Percentiles rank a stretch among this genome's conserved stretches.
phyloP scores from a whole-genome alignment of 1,140 invertebrate genomes.

The Lethocerus indicus region DNA sequence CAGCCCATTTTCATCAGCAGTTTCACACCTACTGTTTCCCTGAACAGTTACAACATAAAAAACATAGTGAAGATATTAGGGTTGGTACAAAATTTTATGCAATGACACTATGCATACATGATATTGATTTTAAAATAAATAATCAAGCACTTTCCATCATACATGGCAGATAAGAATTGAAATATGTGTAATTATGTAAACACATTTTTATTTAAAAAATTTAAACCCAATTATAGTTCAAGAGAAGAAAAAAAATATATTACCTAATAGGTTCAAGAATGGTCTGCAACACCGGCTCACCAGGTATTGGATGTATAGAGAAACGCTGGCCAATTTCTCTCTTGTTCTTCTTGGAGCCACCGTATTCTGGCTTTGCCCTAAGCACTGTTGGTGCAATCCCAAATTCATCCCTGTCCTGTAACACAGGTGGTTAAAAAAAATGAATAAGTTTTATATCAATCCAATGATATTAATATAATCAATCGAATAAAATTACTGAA shows the following conservation, averaged over 20 bases:
- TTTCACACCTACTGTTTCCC: conserved; percentile 71
- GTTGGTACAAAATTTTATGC: not conserved
- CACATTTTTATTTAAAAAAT: too few relatives aligned
- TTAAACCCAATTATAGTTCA: conserved; percentile 1
- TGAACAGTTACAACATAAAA: conserved; percentile 26
- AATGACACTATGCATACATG: not conserved
- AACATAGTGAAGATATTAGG: conserved; percentile 6
- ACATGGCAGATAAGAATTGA: too few relatives aligned
- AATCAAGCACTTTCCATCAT: not conserved
- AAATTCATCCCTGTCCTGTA: conserved; percentile 73
- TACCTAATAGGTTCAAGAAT: conserved; percentile 60
- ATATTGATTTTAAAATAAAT: not conserved
- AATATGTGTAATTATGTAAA: too few relatives aligned
- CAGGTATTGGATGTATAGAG: conserved; percentile 56
- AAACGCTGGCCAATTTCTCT: conserved; percentile 25
- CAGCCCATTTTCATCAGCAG: conserved; percentile 79
- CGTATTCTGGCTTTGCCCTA: conserved; percentile 59
- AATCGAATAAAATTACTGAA: too few relatives aligned
- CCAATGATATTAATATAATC: too few relatives aligned
- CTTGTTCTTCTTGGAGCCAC: conserved; percentile 20
- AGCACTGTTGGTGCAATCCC: conserved; percentile 84
- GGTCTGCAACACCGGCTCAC: conserved; percentile 56
- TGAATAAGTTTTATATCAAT: too few relatives aligned
- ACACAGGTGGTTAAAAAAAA: too few relatives aligned
- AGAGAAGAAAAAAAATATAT: conserved; percentile 9